Conservation (phyloP, 2,113 vertebrate species). For the Climacteris rufus region DNA sequence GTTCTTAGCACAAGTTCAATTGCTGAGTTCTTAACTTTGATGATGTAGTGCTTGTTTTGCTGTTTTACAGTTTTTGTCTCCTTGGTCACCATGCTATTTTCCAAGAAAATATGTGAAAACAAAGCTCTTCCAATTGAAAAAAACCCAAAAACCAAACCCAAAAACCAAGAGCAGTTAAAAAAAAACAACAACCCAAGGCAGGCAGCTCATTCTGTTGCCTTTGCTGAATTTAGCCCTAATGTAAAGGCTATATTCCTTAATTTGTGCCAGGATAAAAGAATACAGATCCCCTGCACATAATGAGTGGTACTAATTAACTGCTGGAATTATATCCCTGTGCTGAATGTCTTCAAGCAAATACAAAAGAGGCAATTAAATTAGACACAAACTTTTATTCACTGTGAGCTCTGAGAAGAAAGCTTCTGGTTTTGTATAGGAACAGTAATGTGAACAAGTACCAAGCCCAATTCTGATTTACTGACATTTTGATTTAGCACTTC, state of each 20-base stretch:
- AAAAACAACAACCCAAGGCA: too few species aligned
- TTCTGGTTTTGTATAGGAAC: background rate
- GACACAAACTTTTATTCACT: background rate
- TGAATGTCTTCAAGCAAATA: background rate
- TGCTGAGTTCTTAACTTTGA: background rate
- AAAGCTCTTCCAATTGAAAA: background rate
- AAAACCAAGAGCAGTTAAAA: rapidly evolving
- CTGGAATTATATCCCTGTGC: background rate
- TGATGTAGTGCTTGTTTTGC: background rate
- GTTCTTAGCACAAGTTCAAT: background rate
- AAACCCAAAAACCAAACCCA: background rate
- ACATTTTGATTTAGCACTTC: background rate
- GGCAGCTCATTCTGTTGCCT: background rate
- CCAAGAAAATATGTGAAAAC: background rate
- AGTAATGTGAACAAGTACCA: background rate
- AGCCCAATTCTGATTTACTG: background rate
- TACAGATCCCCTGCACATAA: background rate
- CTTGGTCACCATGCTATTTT: background rate
- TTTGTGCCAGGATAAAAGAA: background rate
- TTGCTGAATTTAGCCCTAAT: background rate
- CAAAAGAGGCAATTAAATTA: background rate
- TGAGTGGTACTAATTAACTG: background rate
- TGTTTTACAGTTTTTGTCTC: background rate
- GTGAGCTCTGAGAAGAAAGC: background rate
- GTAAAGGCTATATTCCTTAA: background rate